Base-by-base conservation (phyloP, 2,113 vertebrate genomes). In the Passer montanus region DNA sequence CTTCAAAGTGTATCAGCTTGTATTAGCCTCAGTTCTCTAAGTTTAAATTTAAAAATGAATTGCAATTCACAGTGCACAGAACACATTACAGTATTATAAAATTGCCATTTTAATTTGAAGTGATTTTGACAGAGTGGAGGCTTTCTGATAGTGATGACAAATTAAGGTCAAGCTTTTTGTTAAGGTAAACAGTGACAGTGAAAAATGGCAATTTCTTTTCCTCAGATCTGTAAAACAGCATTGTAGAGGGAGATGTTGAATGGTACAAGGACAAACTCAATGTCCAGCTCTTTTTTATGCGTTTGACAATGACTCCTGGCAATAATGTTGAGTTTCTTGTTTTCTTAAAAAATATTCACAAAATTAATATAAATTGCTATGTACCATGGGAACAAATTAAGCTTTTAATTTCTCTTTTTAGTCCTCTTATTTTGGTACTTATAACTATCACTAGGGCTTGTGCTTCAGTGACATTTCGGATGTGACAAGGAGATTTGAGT, bases 381-480 rank as follows among this genome's bases (percentile, higher is more conserved):
- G 52, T 41, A 44, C 19, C 7, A 33, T 44, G 14, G 78, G 39
- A 91, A 80, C 13, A 77, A 85, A 9, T 64, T 59, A 59, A 41
- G 60, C 33, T 86, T 86, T 84, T 56, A 8, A 39, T 90, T 93
- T 94, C 30, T 91, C 81, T 66, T 95, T 92, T 89, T 91, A 87
- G 52, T 58, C 12, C 7, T 84, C 43, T 87, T 82, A 75, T 84
- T 95, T 82, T 62, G 49, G 35, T 79, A 82, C 64, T 70, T 84
- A 6, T 1, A 83, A 83, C 75, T 87, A 37, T 79, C 64, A 64
- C 17, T 69, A 58, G 27, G 58, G 44, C 53, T 91, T 92, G 67
- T n/a, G 60, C 89, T 93, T 95, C 66, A 27, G 41, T 94, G 84
- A 82, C 94, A 94, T 94, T 94, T 89, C 87, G 53, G 67, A 94